Evolutionary conservation across 2,113 vertebrate genomes (phyloP).

Genomic region (Pluvialis apricaria): DNA sequence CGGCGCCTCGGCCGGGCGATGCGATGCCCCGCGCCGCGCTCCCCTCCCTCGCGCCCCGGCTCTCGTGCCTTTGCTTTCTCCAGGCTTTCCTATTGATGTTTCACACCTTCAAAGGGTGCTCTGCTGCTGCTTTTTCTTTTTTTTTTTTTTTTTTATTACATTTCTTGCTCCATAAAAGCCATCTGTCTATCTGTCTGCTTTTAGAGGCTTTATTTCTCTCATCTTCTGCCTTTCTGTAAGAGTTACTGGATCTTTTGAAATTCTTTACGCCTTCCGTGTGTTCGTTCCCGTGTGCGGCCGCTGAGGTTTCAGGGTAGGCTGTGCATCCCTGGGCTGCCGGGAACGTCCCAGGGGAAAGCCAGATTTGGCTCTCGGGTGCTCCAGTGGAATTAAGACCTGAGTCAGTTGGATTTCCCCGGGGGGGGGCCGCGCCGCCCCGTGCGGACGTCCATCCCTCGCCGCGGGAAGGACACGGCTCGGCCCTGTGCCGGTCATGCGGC

Average conservation of each 20-base stretch:
- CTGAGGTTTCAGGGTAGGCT: not conserved
- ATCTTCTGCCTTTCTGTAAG: not conserved
- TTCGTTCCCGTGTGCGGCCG: not conserved
- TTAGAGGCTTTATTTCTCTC: not conserved
- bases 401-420: fast-evolving
- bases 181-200: not conserved
- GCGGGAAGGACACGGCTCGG: not conserved
- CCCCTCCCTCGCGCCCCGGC: too few species aligned
- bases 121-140: not conserved
- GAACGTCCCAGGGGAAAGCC: not conserved
- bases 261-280: not conserved
- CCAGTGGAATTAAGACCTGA: fast-evolving
- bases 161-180: constrained; percentile 43
- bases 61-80: not conserved
- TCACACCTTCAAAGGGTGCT: not conserved
- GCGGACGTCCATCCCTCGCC: fast-evolving
- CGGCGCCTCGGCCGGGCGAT: not conserved
- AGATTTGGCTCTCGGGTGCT: not conserved
- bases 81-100: not conserved
- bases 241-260: not conserved
- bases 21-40: not conserved
- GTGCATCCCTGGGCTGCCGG: not conserved
- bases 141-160: not conserved
- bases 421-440: too few species aligned
- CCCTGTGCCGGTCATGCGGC: not conserved